Percentiles rank a stretch among this genome's conserved stretches.
Conservation (phyloP, 2,888 invertebrate species). For the Pterostichus niger region DNA sequence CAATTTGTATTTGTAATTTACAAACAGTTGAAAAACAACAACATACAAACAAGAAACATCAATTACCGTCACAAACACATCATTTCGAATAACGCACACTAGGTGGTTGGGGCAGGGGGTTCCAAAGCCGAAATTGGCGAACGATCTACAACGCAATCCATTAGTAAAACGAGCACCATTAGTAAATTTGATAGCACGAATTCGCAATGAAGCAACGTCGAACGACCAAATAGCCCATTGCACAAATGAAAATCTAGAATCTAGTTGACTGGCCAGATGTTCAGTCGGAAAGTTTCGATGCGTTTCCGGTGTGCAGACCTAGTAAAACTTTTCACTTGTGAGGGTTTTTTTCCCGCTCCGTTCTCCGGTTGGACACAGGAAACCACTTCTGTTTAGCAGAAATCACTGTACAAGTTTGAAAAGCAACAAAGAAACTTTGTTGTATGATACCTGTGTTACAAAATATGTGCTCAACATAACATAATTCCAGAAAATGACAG, state of each 20-base stretch:
- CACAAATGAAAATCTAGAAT: conserved; percentile 54
- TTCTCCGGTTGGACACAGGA: conserved; percentile 43
- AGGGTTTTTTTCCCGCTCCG: conserved; percentile 20
- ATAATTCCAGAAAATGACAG: not conserved
- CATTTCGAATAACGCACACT: conserved; percentile 22
- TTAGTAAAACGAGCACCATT: conserved; percentile 63
- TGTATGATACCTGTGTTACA: conserved; percentile 6
- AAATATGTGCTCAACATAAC: conserved; percentile 43
- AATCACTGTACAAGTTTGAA: conserved; percentile 50
- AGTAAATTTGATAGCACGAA: conserved; percentile 62
- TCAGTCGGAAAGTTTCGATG: conserved; percentile 43
- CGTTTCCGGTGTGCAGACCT: conserved; percentile 39
- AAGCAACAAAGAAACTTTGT: not conserved
- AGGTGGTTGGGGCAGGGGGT: not conserved
- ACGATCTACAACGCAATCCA: conserved; percentile 61
- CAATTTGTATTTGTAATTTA: conserved; percentile 25
- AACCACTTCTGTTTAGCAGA: conserved; percentile 60
- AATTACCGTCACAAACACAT: conserved; percentile 40
- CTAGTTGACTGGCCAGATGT: conserved; percentile 20
- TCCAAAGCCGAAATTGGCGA: conserved; percentile 31
- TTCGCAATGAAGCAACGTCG: conserved; percentile 54
- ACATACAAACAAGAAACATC: conserved; percentile 42
- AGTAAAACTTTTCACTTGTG: conserved; percentile 52
- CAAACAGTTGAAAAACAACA: conserved; percentile 27
- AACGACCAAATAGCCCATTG: conserved; percentile 51